A percentile compares a stretch with the other conserved stretches of the same genome.
These are phyloP conservation scores for Dyspetes luteomarginatus DNA, from an alignment of 2,888 invertebrate genomes.

Conservation along the genomic window DNA sequence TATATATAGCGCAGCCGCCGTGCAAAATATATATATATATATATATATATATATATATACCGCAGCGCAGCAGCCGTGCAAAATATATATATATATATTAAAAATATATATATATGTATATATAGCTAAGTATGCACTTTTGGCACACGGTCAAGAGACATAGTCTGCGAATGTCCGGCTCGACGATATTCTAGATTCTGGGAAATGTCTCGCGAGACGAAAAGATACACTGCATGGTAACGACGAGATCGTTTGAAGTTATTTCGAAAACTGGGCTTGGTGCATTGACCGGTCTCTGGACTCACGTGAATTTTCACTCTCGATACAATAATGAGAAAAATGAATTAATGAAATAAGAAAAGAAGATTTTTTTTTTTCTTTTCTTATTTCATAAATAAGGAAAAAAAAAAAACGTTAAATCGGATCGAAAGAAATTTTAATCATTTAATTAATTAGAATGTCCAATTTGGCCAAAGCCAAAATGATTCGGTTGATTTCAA, in stretches of 20 bases:
- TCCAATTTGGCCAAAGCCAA: too few relatives aligned
- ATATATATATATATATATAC: not conserved
- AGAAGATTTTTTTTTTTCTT: not conserved
- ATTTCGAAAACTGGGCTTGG: constrained; percentile 80
- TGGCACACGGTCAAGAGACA: constrained; percentile 78
- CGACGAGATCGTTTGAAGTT: constrained; percentile 72
- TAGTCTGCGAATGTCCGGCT: constrained; percentile 78
- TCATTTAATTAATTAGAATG: too few relatives aligned
- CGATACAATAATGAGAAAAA: too few relatives aligned
- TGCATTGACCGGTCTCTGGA: constrained; percentile 77
- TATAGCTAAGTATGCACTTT: constrained; percentile 70
- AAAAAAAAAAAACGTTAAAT: too few relatives aligned
- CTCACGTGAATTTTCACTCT: constrained; percentile 36
- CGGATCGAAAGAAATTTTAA: not conserved
- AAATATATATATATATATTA: not conserved
- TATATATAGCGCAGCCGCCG: too few relatives aligned
- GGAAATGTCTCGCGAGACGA: constrained; percentile 68
- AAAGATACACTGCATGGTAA: constrained; percentile 1
- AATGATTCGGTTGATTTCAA: too few relatives aligned
- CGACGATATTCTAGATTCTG: constrained; percentile 76
- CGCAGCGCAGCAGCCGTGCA: too few relatives aligned
- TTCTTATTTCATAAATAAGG: not conserved
- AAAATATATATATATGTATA: constrained; percentile 30
- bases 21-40: not conserved
- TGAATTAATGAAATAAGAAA: too few relatives aligned